A percentile compares a stretch with the other conserved stretches of the same genome.
Conservation (phyloP, 2,888 invertebrate species). For the Drosophila neonasuta region DNA sequence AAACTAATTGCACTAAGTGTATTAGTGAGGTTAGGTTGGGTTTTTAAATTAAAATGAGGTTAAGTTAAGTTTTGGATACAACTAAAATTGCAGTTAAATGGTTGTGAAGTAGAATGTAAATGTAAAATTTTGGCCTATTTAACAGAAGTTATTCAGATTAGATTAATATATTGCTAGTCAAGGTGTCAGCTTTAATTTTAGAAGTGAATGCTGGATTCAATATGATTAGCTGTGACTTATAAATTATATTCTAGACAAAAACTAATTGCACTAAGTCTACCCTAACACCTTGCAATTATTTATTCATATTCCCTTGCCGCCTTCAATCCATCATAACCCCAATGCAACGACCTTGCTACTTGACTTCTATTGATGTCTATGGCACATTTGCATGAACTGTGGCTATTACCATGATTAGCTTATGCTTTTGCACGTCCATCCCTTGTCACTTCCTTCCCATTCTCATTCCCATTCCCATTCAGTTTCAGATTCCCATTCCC, state of each 20-base stretch:
- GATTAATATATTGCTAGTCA: no score
- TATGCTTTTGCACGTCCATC: constrained; percentile 30
- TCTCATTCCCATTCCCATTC: not conserved
- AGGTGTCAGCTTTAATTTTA: no score
- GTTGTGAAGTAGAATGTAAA: no score
- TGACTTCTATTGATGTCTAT: constrained; percentile 62
- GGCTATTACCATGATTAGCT: constrained; percentile 71
- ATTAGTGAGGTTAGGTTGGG: no score
- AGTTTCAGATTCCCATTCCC: not conserved
- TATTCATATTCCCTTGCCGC: not conserved
- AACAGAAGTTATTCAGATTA: no score
- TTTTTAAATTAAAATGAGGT: no score
- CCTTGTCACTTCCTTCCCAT: not conserved
- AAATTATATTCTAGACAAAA: not conserved
- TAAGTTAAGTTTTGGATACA: no score
- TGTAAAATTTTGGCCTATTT: not conserved
- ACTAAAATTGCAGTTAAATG: no score
- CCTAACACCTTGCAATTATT: not conserved
- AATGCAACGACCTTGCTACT: constrained; percentile 54
- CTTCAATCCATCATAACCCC: constrained; percentile 12
- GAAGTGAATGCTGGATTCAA: not conserved
- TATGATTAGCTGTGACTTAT: not conserved
- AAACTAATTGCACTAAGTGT: not conserved
- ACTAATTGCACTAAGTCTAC: not conserved
- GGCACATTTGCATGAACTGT: constrained; percentile 63